Evolutionary conservation across 2,113 vertebrate genomes (phyloP).

Genomic region (Apus apus): DNA sequence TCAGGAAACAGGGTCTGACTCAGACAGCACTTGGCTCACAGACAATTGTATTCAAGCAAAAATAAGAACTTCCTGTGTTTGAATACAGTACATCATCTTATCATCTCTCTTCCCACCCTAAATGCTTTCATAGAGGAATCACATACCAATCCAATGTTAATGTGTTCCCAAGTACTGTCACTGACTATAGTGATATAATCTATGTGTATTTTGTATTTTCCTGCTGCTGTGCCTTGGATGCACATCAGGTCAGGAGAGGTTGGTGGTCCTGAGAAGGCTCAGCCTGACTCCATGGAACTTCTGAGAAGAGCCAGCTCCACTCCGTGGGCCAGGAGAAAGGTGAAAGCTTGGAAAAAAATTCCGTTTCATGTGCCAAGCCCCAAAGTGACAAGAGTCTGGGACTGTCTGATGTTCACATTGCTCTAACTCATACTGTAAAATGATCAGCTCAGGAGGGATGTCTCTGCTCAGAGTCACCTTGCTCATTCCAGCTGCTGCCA

Average conservation of each 20-base stretch:
- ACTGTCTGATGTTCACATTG: neutral
- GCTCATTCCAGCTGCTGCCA: neutral
- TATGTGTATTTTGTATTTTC: neutral
- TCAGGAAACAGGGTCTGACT: constrained; percentile 8
- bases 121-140: neutral
- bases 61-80: constrained; percentile 16
- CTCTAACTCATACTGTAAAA: neutral
- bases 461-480: neutral
- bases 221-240: neutral
- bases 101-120: neutral
- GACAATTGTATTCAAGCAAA: constrained; percentile 2
- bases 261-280: neutral
- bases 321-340: neutral
- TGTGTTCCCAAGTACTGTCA: neutral
- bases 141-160: neutral
- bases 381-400: neutral
- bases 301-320: neutral
- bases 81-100: neutral
- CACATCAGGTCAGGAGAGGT: neutral
- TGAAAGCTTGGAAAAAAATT: neutral
- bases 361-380: neutral
- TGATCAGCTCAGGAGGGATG: neutral
- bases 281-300: too few species aligned
- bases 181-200: neutral
- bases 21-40: constrained; percentile 11